Evolutionary conservation across 2,113 vertebrate species (phyloP).

Genomic region (Oryzias celebensis): DNA sequence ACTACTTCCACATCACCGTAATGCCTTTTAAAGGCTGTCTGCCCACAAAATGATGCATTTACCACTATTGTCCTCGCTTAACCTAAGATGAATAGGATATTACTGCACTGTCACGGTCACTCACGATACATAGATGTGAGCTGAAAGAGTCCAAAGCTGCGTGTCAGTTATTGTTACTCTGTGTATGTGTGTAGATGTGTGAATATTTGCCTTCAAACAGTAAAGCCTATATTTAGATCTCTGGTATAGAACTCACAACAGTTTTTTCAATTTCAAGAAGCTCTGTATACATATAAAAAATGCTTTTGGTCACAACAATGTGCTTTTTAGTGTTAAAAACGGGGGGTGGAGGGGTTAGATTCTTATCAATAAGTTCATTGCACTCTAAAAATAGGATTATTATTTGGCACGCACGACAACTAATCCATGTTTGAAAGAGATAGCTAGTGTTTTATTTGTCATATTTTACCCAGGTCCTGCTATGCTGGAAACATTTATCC

Average conservation of each 20-base stretch:
- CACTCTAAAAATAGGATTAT: too few species aligned
- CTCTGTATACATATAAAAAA: constrained; percentile 35
- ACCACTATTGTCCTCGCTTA: constrained; percentile 55
- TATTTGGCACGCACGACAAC: too few species aligned
- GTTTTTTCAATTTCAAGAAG: constrained; percentile 34
- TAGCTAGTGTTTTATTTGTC: too few species aligned
- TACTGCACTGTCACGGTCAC: constrained; percentile 16
- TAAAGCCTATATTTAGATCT: constrained; percentile 63
- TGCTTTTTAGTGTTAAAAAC: constrained; percentile 37
- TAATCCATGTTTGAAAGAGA: too few species aligned
- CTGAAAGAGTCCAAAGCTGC: constrained; percentile 25
- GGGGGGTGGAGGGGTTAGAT: neutral
- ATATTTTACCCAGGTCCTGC: too few species aligned
- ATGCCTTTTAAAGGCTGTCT: constrained; percentile 51
- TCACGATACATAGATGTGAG: constrained; percentile 28
- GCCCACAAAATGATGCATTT: constrained; percentile 58
- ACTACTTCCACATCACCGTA: constrained; percentile 65
- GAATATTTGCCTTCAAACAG: constrained; percentile 45
- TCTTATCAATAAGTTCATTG: too few species aligned
- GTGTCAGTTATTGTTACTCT: constrained; percentile 50
- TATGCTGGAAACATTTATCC: too few species aligned
- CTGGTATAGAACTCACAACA: constrained; percentile 53
- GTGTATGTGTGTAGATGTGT: constrained; percentile 4
- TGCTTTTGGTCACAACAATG: constrained; percentile 46
- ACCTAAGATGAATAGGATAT: constrained; percentile 40